Conservation (phyloP, 2,797 vertebrate genomes). For the Enteromius fasciolatus region DNA sequence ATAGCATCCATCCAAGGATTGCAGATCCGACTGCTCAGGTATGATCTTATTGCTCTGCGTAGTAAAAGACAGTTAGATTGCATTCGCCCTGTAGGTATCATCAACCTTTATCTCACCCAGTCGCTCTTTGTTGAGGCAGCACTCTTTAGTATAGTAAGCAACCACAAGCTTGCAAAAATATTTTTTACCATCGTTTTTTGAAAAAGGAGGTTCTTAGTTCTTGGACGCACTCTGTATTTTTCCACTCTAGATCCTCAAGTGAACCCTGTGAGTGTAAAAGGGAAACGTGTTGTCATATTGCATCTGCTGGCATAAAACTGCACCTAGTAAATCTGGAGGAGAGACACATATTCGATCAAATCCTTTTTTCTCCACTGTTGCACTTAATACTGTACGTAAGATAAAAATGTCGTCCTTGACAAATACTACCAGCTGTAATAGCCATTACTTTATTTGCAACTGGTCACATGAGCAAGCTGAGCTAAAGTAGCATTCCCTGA, state of each 20-base stretch:
- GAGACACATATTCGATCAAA: neutral
- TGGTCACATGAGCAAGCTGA: neutral
- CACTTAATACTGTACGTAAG: neutral
- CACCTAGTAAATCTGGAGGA: conserved; percentile 18
- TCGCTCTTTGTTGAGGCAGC: conserved; percentile 8
- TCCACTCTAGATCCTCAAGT: conserved; percentile 36
- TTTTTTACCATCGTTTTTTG: neutral
- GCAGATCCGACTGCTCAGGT: neutral
- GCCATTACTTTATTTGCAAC: neutral
- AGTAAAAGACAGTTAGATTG: conserved; percentile 21
- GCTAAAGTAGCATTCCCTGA: neutral
- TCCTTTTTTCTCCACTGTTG: neutral
- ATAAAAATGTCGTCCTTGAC: neutral
- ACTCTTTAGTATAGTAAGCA: neutral
- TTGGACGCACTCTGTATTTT: conserved; percentile 33
- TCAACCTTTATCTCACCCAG: conserved; percentile 33
- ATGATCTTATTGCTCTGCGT: neutral
- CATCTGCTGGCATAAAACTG: conserved; percentile 29
- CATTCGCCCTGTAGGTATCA: neutral
- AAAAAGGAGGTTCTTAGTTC: conserved; percentile 13
- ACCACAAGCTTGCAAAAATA: conserved; percentile 4
- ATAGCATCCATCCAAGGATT: neutral
- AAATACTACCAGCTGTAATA: neutral
- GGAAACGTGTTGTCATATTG: conserved; percentile 4
- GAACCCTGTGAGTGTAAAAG: conserved; percentile 11